Evolutionary conservation across 2,797 vertebrate genomes (phyloP).

Genomic region (Buceros bicornis): DNA sequence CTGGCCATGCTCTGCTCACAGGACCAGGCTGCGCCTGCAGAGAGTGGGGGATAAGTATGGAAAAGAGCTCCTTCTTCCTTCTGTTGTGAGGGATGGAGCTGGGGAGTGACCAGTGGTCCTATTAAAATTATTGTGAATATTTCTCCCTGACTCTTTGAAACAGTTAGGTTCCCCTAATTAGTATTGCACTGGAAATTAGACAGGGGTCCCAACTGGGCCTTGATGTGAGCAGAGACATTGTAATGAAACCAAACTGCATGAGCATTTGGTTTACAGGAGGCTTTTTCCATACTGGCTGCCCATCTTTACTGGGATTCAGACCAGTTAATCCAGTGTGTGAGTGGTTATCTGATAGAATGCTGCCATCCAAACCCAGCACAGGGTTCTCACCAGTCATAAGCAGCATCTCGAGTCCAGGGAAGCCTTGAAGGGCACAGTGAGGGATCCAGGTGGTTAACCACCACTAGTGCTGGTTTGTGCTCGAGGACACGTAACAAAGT

Average conservation of each 20-base stretch:
- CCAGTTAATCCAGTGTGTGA: not conserved
- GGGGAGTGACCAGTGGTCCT: not conserved
- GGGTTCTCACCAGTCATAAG: not conserved
- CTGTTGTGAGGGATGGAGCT: not conserved
- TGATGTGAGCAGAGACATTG: not conserved
- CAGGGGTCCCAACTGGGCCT: not conserved
- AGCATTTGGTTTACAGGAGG: not conserved
- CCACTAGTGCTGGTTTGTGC: not conserved
- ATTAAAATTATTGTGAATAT: not conserved
- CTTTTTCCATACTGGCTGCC: not conserved
- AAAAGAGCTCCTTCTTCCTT: not conserved
- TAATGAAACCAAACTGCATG: not conserved
- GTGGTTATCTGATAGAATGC: not conserved
- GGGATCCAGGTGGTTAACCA: not conserved
- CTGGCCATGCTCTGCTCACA: not conserved
- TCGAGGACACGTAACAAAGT: not conserved
- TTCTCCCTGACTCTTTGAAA: not conserved
- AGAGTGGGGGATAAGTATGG: not conserved
- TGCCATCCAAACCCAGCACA: not conserved
- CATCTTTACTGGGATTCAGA: not conserved
- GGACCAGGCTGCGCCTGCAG: not conserved
- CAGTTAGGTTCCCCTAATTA: not conserved
- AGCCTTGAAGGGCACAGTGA: not conserved
- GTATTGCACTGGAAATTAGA: not conserved
- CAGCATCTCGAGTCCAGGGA: not conserved